Evolutionary conservation across 64 coral and sea anemone species (phyloP), one percentile per base, ranked within the genome.

Genomic region (Orbicella faveolata): DNA sequence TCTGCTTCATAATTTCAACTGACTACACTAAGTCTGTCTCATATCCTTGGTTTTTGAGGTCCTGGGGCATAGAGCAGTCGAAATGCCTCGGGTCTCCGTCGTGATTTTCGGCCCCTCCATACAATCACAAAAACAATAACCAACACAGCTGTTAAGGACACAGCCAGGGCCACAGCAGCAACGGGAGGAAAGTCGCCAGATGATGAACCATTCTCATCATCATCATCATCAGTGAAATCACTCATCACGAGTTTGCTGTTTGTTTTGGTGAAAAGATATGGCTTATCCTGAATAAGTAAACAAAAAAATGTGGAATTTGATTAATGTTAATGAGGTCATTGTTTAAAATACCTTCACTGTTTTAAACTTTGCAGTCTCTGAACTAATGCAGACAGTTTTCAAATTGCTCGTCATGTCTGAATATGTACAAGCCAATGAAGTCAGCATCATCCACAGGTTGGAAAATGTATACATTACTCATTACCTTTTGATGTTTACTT

Each of bases 21-120:
- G 44, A 6, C 44, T 48, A 48, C 44, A 48, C 2, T 48, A 3
- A 48, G 44, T 48, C 44, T 6, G 7, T 21, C 19, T 67, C 36
- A 95, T 59, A 95, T 84, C 37, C 79, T 95, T 13, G 90, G 91
- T 87, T 74, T 96, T 65, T 87, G 79, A 55, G 90, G 94, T 39
- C 85, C 82, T 12, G 87, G 30, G 3, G 78, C 54, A 73, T 72
- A 85, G 1, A 90, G 74, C 9, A 93, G 83, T 36, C 89, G 87
- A 19, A 80, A 36, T 34, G 83, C 79, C 34, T 96, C 91, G 1
- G 80, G 90, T 52, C 80, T 80, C 34, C 75, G 53, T 78, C 94
- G 44, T 73, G 94, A 93, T 35, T 85, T 79, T 21, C 94, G 77
- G 74, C 87, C 93, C 75, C 73, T 96, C 65, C 88, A 93, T 2